These are phyloP conservation scores for Himalopsyche kuldschensis DNA, from an alignment of 2,888 invertebrate genomes.

Conservation along the genomic window DNA sequence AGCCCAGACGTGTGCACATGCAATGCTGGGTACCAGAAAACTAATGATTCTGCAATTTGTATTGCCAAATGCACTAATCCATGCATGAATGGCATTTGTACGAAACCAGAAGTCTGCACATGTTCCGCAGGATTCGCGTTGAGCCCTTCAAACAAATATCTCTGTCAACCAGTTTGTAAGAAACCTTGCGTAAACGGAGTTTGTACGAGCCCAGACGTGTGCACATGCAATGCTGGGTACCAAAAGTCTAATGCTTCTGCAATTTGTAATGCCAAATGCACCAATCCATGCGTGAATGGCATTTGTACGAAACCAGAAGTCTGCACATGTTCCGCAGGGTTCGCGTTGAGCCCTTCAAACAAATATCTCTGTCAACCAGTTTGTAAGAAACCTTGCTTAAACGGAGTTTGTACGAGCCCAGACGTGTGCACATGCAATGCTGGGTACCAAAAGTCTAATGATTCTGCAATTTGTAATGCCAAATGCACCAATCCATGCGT, in stretches of 20 bases:
- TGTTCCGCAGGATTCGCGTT: slow-evolving; percentile 43
- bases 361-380: background rate
- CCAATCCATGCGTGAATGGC: slow-evolving; percentile 22
- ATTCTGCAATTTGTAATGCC: slow-evolving; percentile 29
- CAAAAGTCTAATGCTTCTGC: background rate
- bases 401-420: slow-evolving; percentile 44
- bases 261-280: slow-evolving; percentile 29
- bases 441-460: slow-evolving; percentile 38
- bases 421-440: slow-evolving; percentile 46
- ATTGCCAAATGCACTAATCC: slow-evolving; percentile 27
- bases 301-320: slow-evolving; percentile 40
- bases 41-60: slow-evolving; percentile 19
- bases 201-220: slow-evolving; percentile 40
- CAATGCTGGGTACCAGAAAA: slow-evolving; percentile 42
- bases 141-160: slow-evolving; percentile 43
- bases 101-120: slow-evolving; percentile 43
- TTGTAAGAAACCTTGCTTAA: slow-evolving; percentile 42
- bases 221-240: slow-evolving; percentile 40
- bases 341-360: background rate
- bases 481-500: background rate
- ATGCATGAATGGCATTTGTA: slow-evolving; percentile 44
- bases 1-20: slow-evolving; percentile 44
- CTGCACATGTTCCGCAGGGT: too few relatives aligned
- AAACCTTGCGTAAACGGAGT: slow-evolving; percentile 37
- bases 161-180: slow-evolving; percentile 39